A percentile compares a stretch with the other conserved stretches of the same genome.
phyloP scores from a whole-genome alignment of 2,113 vertebrate genomes.

The Picathartes gymnocephalus region DNA sequence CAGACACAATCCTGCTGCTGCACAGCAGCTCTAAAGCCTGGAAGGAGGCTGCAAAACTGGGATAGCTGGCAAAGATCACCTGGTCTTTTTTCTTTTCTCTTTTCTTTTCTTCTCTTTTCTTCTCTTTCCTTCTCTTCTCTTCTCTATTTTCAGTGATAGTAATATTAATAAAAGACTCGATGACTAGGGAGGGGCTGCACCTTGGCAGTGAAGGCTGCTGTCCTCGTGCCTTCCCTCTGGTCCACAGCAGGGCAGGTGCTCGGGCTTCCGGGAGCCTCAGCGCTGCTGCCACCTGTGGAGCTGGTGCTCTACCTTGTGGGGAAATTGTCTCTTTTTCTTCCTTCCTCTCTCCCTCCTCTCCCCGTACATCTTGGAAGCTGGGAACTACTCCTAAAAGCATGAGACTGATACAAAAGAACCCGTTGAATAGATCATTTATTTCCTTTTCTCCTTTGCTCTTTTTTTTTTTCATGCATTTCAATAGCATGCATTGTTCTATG shows the following conservation, averaged over 20 bases:
- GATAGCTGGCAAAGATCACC: background rate
- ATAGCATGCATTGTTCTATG: background rate
- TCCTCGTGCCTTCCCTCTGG: background rate
- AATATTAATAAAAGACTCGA: background rate
- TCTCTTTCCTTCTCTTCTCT: too few species aligned
- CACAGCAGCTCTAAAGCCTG: background rate
- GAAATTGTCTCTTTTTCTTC: background rate
- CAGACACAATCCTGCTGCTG: background rate
- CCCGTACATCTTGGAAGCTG: background rate
- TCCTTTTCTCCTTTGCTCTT: background rate
- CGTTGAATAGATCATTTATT: background rate
- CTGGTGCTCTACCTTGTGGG: background rate
- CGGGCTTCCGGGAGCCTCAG: background rate
- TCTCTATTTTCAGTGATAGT: background rate
- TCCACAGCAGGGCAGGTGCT: background rate
- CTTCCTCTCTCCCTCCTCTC: background rate
- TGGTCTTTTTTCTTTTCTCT: background rate
- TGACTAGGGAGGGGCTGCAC: background rate
- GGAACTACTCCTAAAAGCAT: background rate
- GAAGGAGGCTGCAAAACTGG: background rate
- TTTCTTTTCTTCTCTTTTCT: too few species aligned
- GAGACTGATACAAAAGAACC: background rate
- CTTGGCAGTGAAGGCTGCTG: background rate
- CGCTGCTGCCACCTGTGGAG: background rate
- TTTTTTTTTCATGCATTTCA: background rate